Conservation (phyloP, 2,888 invertebrate species). For the Chromoteleia sp. region DNA sequence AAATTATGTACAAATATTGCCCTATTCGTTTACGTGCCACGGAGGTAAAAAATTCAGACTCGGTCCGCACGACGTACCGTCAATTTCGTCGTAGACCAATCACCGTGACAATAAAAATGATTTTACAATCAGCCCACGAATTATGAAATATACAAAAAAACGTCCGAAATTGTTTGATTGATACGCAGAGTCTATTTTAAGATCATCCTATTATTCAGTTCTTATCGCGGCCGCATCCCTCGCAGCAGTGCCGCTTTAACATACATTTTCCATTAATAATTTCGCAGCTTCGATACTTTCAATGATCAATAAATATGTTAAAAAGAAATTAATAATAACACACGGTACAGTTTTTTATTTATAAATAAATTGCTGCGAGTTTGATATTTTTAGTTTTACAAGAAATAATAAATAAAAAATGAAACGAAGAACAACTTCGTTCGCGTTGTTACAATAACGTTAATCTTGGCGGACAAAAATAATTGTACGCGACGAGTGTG, state of each 20-base stretch:
- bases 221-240: not conserved
- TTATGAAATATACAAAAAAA: not conserved
- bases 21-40: not conserved
- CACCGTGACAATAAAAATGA: too few species aligned
- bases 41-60: not conserved
- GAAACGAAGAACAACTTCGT: too few species aligned
- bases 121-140: conserved; percentile 5
- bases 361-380: not conserved
- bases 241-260: conserved; percentile 23
- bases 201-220: not conserved
- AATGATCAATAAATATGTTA: conserved; percentile 31
- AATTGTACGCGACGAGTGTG: not conserved
- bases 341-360: not conserved
- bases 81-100: not conserved
- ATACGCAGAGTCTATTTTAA: not conserved
- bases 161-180: not conserved
- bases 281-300: conserved; percentile 14
- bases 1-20: conserved; percentile 33
- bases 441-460: too few species aligned
- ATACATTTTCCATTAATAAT: conserved; percentile 31
- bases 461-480: too few species aligned
- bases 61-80: not conserved
- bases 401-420: too few species aligned
- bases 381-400: too few species aligned
- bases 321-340: not conserved